A percentile compares a stretch with the other conserved stretches of the same genome.
phyloP scores from a whole-genome alignment of 2,888 invertebrate species.

The Creontiades dilutus region DNA sequence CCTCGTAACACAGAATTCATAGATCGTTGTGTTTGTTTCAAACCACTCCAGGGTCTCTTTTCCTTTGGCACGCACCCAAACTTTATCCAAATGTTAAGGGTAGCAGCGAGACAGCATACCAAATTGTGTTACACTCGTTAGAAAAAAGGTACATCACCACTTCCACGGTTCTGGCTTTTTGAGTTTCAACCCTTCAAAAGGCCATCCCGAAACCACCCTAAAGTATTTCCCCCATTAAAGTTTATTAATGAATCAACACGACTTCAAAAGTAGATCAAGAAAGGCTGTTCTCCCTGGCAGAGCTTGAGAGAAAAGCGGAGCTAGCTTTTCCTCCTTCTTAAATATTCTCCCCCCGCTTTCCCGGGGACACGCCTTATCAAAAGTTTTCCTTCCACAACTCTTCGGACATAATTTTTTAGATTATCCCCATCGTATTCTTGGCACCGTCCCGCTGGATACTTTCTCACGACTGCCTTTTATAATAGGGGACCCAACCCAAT shows the following conservation, averaged over 20 bases:
- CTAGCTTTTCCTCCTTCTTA: not conserved
- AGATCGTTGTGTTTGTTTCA: too few relatives aligned
- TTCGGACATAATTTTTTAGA: conserved; percentile 29
- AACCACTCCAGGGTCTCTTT: too few relatives aligned
- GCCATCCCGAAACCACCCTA: not conserved
- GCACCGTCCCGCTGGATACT: not conserved
- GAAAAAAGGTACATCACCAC: too few relatives aligned
- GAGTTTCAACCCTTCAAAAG: too few relatives aligned
- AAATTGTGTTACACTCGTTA: too few relatives aligned
- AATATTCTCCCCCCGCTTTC: not conserved
- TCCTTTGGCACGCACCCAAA: too few relatives aligned
- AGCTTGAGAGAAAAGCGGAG: not conserved
- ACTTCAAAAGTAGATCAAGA: conserved; percentile 27
- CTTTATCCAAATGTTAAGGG: too few relatives aligned
- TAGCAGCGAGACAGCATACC: too few relatives aligned
- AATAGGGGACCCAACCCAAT: conserved; percentile 4
- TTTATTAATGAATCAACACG: conserved; percentile 42
- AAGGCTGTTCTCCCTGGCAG: not conserved
- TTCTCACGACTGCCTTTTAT: not conserved
- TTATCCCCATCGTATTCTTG: conserved; percentile 6
- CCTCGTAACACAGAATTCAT: too few relatives aligned
- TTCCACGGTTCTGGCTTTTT: too few relatives aligned
- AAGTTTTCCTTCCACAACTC: conserved; percentile 1
- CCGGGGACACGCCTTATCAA: not conserved
- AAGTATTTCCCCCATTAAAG: conserved; percentile 31